Base-by-base conservation (phyloP, 2,113 vertebrate species). In the Ictalurus furcatus region DNA sequence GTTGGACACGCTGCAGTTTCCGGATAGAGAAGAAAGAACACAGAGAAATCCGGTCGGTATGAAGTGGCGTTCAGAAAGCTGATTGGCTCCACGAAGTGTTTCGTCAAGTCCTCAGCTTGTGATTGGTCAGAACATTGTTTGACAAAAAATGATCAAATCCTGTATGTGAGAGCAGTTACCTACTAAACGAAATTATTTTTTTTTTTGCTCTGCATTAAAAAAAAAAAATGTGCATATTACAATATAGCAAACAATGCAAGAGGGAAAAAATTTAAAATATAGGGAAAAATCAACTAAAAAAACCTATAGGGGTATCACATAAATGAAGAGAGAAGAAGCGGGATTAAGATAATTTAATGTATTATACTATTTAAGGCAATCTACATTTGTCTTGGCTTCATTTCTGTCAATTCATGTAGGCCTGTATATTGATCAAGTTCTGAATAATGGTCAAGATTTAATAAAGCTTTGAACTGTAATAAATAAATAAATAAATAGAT, bases 1-100 rank as follows among this genome's bases (percentile, higher is more conserved):
- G 96, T 94, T 91, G 93, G 95, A 93, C 95, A 95, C 96, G 96
- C 96, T 95, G 80, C 69, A 92, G 88, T 90, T 92, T 93, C 93
- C 92, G 92, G 93, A 93, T 92, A 92, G 92, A 93, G 90, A 90
- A 92, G 90, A 88, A 69, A 59, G 48, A 74, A 48, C 3, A 3
- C 23, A 12, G 30, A 12, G 11, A 78, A 48, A 30, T 4, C 25
- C 34, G 12, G 63, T 13, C 28, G 11, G 59, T 11, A 65, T 73
- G 85, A 54, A 63, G 40, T 4, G 17, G 73, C 34, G 34, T 58
- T 13, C 44, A 19, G 83, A 8, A 56, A 74, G 83, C 80, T 90
- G 91, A 91, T 91, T 91, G 91, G 90, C n/a, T 85, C 21, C 16
- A 13, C 4, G 3, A 34, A 17, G 30, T 52, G 54, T 37, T 78